Conservation (phyloP, 2,888 invertebrate genomes). For the Archips xylosteana region DNA sequence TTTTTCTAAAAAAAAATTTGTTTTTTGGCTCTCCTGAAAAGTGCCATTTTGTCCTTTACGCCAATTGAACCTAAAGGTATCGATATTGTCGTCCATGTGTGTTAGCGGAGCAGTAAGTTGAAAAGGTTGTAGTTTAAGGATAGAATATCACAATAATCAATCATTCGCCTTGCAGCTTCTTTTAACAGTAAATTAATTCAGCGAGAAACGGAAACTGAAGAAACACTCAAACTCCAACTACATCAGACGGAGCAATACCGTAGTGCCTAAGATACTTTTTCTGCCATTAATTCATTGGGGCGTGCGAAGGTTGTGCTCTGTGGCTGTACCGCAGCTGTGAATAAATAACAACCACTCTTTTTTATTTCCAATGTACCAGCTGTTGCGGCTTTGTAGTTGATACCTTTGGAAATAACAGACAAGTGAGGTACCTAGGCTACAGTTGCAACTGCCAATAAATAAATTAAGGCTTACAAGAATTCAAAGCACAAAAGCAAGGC, state of each 20-base stretch:
- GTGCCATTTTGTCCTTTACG: too few relatives aligned
- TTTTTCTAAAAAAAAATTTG: too few relatives aligned
- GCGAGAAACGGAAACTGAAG: background rate
- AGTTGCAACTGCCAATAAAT: background rate
- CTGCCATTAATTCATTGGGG: slow-evolving; percentile 34
- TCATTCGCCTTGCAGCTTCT: background rate
- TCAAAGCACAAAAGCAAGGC: background rate
- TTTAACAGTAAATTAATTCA: background rate
- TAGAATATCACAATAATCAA: too few relatives aligned
- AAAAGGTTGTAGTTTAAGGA: too few relatives aligned
- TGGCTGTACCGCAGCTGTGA: slow-evolving; percentile 27
- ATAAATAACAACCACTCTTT: slow-evolving; percentile 25
- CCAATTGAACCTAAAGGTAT: too few relatives aligned
- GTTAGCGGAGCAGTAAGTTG: too few relatives aligned
- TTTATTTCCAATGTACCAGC: slow-evolving; percentile 22
- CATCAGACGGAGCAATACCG: slow-evolving; percentile 22
- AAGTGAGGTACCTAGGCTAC: slow-evolving; percentile 8
- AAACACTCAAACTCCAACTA: slow-evolving; percentile 31
- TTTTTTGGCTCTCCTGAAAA: too few relatives aligned
- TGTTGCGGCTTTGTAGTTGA: slow-evolving; percentile 18
- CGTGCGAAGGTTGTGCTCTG: slow-evolving; percentile 17
- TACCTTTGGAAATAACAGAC: background rate
- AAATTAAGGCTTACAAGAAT: background rate
- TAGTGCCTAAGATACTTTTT: slow-evolving; percentile 29
- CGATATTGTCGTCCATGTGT: too few relatives aligned